These are phyloP conservation scores for Loriculus beryllinus DNA, from an alignment of 2,797 vertebrate species.

Conservation along the genomic window DNA sequence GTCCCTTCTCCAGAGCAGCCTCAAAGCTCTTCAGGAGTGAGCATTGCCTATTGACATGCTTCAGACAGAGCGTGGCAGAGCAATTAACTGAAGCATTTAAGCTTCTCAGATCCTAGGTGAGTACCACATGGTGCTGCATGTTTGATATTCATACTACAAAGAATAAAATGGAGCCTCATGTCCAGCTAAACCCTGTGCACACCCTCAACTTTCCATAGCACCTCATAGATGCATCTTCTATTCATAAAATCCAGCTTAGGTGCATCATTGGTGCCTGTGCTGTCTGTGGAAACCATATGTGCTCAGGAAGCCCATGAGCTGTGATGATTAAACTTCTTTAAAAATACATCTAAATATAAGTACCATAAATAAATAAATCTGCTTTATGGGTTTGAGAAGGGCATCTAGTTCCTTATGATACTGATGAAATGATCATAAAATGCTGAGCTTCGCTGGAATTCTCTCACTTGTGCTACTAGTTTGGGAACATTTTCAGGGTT, in stretches of 20 bases:
- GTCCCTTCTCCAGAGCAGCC: not conserved
- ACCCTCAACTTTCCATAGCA: not conserved
- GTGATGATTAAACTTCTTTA: not conserved
- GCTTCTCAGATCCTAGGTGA: not conserved
- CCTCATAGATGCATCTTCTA: not conserved
- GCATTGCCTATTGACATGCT: accelerated
- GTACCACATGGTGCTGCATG: not conserved
- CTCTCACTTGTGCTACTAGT: not conserved
- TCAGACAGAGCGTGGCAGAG: not conserved
- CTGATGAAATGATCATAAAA: not conserved
- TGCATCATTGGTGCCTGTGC: not conserved
- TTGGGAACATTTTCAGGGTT: not conserved
- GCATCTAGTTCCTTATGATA: not conserved
- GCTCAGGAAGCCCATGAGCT: not conserved
- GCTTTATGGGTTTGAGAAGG: not conserved
- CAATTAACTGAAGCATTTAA: not conserved
- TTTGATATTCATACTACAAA: not conserved
- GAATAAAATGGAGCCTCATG: accelerated
- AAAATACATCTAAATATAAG: not conserved
- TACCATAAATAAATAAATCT: not conserved
- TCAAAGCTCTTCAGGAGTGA: not conserved
- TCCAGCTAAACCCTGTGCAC: not conserved
- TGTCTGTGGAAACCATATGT: not conserved
- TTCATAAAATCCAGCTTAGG: not conserved
- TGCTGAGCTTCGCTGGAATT: not conserved